phyloP scores from a whole-genome alignment of 2,113 vertebrate genomes.

The Callipepla californica region DNA sequence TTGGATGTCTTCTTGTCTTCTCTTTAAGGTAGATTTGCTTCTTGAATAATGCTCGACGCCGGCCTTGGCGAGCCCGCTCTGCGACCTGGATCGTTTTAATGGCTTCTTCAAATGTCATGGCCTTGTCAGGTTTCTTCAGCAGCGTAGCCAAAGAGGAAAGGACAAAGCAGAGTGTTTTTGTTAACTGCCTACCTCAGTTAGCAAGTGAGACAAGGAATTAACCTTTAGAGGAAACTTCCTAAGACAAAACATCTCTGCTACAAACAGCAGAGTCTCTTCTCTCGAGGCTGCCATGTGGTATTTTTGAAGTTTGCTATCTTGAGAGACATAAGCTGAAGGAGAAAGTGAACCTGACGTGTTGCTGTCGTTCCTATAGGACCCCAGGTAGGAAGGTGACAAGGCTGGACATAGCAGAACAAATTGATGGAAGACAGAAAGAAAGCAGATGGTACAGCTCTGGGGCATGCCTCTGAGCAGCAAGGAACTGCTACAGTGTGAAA shows the following conservation, averaged over 20 bases:
- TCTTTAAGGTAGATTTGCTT: conserved; percentile 77
- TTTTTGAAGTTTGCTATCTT: not conserved
- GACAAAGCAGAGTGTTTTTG: not conserved
- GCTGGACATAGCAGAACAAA: not conserved
- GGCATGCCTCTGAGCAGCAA: no score
- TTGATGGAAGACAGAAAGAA: not conserved
- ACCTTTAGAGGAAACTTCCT: not conserved
- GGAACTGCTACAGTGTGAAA: not conserved
- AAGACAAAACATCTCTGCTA: not conserved
- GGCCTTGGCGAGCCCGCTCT: conserved; percentile 85
- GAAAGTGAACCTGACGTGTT: not conserved
- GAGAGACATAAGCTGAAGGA: not conserved
- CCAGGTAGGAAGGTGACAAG: no score
- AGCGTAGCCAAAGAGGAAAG: not conserved
- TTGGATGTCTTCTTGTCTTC: conserved; percentile 49
- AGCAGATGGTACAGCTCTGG: not conserved
- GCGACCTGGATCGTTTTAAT: conserved; percentile 79
- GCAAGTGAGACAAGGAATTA: not conserved
- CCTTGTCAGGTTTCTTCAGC: conserved; percentile 23
- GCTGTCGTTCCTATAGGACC: not conserved
- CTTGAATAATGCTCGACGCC: conserved; percentile 81
- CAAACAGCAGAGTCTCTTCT: not conserved
- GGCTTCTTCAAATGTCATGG: conserved; percentile 75
- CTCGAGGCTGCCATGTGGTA: not conserved
- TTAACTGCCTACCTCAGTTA: not conserved